Evolutionary conservation across 64 coral and sea anemone genomes (phyloP).

Genomic region (Pachyseris speciosa): DNA sequence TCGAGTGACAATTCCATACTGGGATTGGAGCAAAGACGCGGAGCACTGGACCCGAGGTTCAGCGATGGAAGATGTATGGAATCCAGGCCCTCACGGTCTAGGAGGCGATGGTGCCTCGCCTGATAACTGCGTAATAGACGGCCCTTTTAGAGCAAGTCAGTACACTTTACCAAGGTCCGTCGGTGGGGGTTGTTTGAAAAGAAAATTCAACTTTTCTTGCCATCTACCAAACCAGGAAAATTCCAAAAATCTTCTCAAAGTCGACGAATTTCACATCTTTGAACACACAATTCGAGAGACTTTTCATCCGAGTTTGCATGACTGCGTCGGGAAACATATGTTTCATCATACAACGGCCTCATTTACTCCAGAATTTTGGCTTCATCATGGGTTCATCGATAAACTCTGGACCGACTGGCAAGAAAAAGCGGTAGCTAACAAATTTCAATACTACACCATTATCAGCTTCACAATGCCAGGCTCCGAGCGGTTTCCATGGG

Average conservation of each 20-base stretch:
- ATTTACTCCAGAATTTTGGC: conserved; percentile 63
- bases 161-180: conserved; percentile 42
- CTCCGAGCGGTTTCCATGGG: conserved; percentile 37
- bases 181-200: conserved; percentile 76
- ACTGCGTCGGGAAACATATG: conserved; percentile 71
- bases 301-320: conserved; percentile 65
- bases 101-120: conserved; percentile 61
- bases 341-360: conserved; percentile 9
- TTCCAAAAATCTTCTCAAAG: neutral
- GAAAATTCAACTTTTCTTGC: conserved; percentile 62
- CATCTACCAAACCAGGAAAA: conserved; percentile 12
- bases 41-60: conserved; percentile 40
- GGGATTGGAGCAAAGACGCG: conserved; percentile 55
- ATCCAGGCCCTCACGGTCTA: conserved; percentile 68
- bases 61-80: conserved; percentile 55
- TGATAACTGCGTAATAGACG: conserved; percentile 50
- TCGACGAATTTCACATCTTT: conserved; percentile 28
- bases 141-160: conserved; percentile 35
- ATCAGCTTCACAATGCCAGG: conserved; percentile 43
- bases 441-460: conserved; percentile 39
- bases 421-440: neutral
- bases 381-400: conserved; percentile 78
- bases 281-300: conserved; percentile 68
- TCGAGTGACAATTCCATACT: conserved; percentile 76
- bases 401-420: conserved; percentile 82